A percentile compares a stretch with the other conserved stretches of the same genome.
Evolutionary conservation across 2,113 vertebrate genomes (phyloP).

Genomic region (Sinosuthora webbiana): DNA sequence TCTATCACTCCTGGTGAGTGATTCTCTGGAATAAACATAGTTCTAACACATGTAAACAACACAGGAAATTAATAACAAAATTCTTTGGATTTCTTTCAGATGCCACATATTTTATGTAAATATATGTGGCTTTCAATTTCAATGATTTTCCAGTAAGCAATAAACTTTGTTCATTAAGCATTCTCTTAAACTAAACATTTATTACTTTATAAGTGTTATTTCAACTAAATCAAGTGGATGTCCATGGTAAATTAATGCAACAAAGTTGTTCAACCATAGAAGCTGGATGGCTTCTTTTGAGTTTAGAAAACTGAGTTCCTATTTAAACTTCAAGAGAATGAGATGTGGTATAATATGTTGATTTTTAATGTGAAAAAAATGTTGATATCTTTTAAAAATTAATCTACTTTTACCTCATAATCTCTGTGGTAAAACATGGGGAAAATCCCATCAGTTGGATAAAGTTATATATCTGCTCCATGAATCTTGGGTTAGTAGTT

Average conservation of each 20-base stretch:
- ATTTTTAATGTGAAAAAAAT: neutral
- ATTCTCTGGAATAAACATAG: slow-evolving; percentile 67
- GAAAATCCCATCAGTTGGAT: neutral
- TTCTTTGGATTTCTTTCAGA: slow-evolving; percentile 71
- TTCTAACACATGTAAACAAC: slow-evolving; percentile 72
- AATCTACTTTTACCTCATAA: neutral
- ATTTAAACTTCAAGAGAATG: neutral
- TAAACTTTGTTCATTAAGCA: slow-evolving; percentile 66
- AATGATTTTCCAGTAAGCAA: slow-evolving; percentile 53
- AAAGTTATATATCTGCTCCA: neutral
- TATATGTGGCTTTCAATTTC: slow-evolving; percentile 68
- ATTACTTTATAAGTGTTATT: slow-evolving; percentile 59
- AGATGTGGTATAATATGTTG: neutral
- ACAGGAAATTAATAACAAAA: slow-evolving; percentile 72
- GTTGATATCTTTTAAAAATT: neutral
- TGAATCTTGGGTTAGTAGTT: neutral
- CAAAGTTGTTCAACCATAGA: neutral
- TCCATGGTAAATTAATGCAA: slow-evolving; percentile 48
- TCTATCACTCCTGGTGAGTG: slow-evolving; percentile 58
- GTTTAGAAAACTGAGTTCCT: neutral
- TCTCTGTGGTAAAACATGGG: neutral
- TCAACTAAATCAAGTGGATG: slow-evolving; percentile 57
- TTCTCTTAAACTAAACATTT: slow-evolving; percentile 66
- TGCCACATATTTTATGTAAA: slow-evolving; percentile 62
- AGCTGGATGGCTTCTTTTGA: neutral